These are phyloP conservation scores for Cerceris rybyensis DNA, from an alignment of 2,888 invertebrate species.

Conservation along the genomic window DNA sequence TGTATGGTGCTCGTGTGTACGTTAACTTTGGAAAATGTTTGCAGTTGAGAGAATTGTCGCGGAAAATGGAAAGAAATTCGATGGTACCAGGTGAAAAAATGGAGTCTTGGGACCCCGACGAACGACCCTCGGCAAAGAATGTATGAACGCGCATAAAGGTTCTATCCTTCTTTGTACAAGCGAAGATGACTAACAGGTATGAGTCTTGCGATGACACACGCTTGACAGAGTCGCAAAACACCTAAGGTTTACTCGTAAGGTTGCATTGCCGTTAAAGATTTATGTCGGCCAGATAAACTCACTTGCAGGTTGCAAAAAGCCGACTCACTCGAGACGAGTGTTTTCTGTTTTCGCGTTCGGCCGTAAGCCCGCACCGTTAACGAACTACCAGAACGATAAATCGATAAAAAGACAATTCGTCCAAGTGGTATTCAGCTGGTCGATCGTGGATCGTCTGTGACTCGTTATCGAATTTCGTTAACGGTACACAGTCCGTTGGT, in stretches of 20 bases:
- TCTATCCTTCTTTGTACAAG: conserved; percentile 32
- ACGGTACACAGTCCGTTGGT: not conserved
- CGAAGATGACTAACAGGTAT: conserved; percentile 54
- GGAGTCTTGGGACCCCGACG: not conserved
- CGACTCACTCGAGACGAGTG: not conserved
- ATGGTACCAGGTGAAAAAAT: not conserved
- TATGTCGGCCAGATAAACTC: not conserved
- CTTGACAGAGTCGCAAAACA: conserved; percentile 22
- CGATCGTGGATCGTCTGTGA: not conserved
- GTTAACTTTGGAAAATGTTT: too few relatives aligned
- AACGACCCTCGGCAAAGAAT: not conserved
- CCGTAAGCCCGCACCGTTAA: not conserved
- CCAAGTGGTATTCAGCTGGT: not conserved
- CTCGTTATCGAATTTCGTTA: not conserved
- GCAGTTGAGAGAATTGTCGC: too few relatives aligned
- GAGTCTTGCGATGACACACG: conserved; percentile 53
- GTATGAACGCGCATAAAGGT: conserved; percentile 20
- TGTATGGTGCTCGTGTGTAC: too few relatives aligned
- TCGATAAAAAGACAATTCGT: not conserved
- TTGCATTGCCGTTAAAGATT: not conserved
- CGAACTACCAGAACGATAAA: not conserved
- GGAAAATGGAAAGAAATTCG: too few relatives aligned
- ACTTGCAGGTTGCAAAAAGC: not conserved
- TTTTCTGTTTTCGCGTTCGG: not conserved
- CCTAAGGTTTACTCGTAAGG: conserved; percentile 23